Percentiles rank a stretch among this genome's conserved stretches.
phyloP scores from a whole-genome alignment of 2,797 vertebrate species.

The Kryptopterus vitreolus region DNA sequence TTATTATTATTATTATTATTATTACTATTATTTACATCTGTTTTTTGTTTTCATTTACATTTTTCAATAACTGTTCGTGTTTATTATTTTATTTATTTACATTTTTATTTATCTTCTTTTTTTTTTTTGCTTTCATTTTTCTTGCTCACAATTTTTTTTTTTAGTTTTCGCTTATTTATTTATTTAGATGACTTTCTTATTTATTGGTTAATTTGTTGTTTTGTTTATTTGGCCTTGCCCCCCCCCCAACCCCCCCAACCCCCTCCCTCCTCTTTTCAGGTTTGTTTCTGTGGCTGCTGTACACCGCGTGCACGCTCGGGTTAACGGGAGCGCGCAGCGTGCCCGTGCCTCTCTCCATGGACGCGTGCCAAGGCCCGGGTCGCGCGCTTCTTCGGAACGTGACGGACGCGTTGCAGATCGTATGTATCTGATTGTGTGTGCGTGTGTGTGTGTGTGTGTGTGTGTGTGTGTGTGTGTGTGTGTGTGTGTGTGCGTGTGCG shows the following conservation, averaged over 20 bases:
- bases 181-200: too few relatives aligned
- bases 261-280: constrained; percentile 15
- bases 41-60: too few relatives aligned
- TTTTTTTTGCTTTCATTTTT: not conserved
- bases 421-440: constrained; percentile 47
- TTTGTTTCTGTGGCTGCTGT: constrained; percentile 57
- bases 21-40: too few relatives aligned
- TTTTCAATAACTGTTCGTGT: not conserved
- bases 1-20: too few relatives aligned
- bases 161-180: too few relatives aligned
- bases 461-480: too few relatives aligned
- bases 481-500: too few relatives aligned
- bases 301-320: constrained; percentile 46
- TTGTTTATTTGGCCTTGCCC: too few relatives aligned
- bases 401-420: constrained; percentile 53
- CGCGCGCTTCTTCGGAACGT: constrained; percentile 62
- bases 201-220: too few relatives aligned
- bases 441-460: too few relatives aligned
- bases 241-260: too few relatives aligned
- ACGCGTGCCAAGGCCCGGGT: constrained; percentile 58
- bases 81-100: not conserved
- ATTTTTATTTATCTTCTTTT: not conserved
- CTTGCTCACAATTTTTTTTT: not conserved
- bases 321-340: constrained; percentile 41
- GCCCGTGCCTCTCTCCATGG: not conserved